Conservation (phyloP, 1,140 invertebrate species). For the Cotesia chilonis region DNA sequence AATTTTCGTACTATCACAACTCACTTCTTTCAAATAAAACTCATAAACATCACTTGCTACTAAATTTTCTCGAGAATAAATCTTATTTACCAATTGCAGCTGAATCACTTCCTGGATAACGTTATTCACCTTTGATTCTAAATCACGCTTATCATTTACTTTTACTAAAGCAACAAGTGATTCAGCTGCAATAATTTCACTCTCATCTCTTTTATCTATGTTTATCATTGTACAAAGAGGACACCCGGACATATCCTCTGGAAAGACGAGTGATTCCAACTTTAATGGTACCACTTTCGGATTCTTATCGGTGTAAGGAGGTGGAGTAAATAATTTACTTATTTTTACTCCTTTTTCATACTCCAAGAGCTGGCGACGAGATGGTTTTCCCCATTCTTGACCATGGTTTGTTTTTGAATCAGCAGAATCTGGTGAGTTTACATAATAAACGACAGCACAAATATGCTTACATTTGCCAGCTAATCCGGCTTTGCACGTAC, state of each 20-base stretch:
- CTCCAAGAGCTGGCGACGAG: slow-evolving; percentile 25
- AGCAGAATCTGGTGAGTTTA: slow-evolving; percentile 28
- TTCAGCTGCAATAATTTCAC: not conserved
- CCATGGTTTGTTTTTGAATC: slow-evolving; percentile 30
- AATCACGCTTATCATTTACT: not conserved
- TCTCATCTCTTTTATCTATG: not conserved
- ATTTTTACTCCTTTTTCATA: slow-evolving; percentile 37
- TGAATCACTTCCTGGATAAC: not conserved
- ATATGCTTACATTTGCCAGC: slow-evolving; percentile 33
- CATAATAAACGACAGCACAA: slow-evolving; percentile 29
- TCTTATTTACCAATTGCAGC: not conserved
- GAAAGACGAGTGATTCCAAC: not conserved
- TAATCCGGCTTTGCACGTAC: slow-evolving; percentile 30
- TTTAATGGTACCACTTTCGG: slow-evolving; percentile 4
- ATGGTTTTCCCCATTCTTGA: slow-evolving; percentile 38
- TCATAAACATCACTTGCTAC: not conserved
- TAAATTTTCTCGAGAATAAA: not conserved
- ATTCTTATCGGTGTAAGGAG: not conserved
- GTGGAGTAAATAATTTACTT: slow-evolving; percentile 27
- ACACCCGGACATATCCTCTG: not conserved
- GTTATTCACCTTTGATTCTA: not conserved
- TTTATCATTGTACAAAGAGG: not conserved
- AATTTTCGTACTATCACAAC: slow-evolving; percentile 10
- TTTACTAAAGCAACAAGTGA: not conserved
- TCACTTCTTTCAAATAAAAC: not conserved